phyloP scores from a whole-genome alignment of 2,113 vertebrate genomes.

The Syngnathus typhle region DNA sequence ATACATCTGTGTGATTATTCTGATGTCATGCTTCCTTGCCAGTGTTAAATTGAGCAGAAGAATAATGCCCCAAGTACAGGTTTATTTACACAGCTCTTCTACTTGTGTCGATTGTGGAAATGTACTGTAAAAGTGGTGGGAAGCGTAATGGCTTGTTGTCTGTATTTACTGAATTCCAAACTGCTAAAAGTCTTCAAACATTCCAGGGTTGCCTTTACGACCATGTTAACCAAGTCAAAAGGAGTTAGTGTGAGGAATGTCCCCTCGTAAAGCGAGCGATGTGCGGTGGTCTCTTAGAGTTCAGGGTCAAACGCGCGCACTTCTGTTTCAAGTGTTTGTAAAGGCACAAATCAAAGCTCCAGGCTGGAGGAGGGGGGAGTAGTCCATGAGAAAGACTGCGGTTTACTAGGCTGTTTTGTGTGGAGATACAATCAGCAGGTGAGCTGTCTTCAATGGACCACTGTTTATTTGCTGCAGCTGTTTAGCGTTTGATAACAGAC shows the following conservation, averaged over 20 bases:
- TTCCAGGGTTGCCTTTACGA: not conserved
- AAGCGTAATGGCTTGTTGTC: not conserved
- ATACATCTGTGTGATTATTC: not conserved
- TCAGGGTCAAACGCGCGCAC: not conserved
- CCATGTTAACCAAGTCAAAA: slow-evolving; percentile 5
- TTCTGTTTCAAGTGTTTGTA: slow-evolving; percentile 17
- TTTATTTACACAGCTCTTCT: not conserved
- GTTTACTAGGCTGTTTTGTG: slow-evolving; percentile 59
- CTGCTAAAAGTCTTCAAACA: not conserved
- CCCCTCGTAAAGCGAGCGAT: not conserved
- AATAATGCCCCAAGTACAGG: not conserved
- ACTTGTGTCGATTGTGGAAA: too few species aligned
- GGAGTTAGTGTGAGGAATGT: not conserved
- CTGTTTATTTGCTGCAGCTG: slow-evolving; percentile 70
- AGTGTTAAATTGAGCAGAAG: not conserved
- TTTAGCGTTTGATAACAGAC: slow-evolving; percentile 52
- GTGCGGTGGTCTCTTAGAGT: slow-evolving; percentile 9
- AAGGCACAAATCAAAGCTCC: slow-evolving; percentile 33
- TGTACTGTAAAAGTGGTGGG: not conserved
- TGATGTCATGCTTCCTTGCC: not conserved
- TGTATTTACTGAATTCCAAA: not conserved
- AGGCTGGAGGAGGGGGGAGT: slow-evolving; percentile 47
- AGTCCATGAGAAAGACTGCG: slow-evolving; percentile 57
- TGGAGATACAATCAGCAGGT: slow-evolving; percentile 74
- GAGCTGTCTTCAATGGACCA: slow-evolving; percentile 61